Conservation (phyloP, 2,888 invertebrate genomes). For the Euclidia mi region DNA sequence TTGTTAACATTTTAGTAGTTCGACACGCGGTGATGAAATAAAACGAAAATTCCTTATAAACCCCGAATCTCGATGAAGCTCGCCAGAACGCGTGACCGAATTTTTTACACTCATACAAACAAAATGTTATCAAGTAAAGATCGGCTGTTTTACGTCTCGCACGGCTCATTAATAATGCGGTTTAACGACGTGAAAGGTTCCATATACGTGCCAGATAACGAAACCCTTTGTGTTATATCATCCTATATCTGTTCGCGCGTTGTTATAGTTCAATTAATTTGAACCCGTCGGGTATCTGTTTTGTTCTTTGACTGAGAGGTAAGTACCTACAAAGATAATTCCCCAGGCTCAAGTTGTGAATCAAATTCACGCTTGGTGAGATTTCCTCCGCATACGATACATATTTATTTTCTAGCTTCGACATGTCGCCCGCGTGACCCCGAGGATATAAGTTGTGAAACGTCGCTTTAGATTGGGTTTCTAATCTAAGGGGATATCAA, state of each 20-base stretch:
- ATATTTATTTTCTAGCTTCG: constrained; percentile 53
- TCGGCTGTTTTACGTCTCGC: constrained; percentile 54
- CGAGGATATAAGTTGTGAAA: constrained; percentile 57
- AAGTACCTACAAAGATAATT: constrained; percentile 27
- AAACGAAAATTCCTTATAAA: constrained; percentile 40
- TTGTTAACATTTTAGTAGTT: constrained; percentile 50
- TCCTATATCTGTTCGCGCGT: constrained; percentile 45
- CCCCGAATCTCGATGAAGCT: constrained; percentile 25
- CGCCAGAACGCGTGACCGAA: constrained; percentile 46
- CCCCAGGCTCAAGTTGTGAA: constrained; percentile 15
- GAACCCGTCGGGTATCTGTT: constrained; percentile 8
- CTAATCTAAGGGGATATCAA: constrained; percentile 66
- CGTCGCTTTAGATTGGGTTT: constrained; percentile 63
- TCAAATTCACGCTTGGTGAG: constrained; percentile 31
- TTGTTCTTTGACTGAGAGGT: constrained; percentile 21
- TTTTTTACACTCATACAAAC: constrained; percentile 52
- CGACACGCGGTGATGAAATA: constrained; percentile 27
- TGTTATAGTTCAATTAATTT: constrained; percentile 39
- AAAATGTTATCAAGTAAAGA: constrained; percentile 57
- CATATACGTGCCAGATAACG: constrained; percentile 48
- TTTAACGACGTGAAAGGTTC: constrained; percentile 54
- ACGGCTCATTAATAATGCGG: constrained; percentile 57
- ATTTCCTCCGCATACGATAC: constrained; percentile 50
- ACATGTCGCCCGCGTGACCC: constrained; percentile 48
- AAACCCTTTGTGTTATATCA: constrained; percentile 45